These are phyloP conservation scores for Anastrepha obliqua DNA, from an alignment of 1,140 invertebrate species.

Conservation along the genomic window DNA sequence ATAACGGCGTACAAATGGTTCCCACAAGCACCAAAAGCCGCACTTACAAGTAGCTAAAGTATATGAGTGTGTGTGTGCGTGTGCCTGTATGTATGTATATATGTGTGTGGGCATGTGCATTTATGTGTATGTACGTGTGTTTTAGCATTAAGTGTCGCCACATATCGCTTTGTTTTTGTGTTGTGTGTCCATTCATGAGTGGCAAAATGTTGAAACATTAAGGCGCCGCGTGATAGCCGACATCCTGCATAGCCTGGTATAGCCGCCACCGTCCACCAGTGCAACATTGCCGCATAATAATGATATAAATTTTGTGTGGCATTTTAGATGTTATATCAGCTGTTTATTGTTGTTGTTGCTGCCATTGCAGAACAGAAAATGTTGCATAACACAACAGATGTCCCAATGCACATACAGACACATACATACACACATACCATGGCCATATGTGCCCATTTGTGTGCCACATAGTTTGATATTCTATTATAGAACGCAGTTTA, in stretches of 20 bases:
- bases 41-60: background rate
- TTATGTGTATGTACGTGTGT: background rate
- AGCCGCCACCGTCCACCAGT: constrained; percentile 1
- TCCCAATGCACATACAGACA: background rate
- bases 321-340: constrained; percentile 28
- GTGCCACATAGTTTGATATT: constrained; percentile 1
- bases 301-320: constrained; percentile 28
- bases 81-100: too few species aligned
- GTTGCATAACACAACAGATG: background rate
- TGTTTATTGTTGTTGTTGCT: constrained; percentile 16
- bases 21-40: background rate
- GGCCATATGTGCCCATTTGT: background rate
- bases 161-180: background rate
- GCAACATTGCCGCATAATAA: constrained; percentile 50
- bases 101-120: background rate
- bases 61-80: too few species aligned
- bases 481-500: background rate
- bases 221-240: background rate
- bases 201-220: constrained; percentile 4
- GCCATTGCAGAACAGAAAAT: background rate
- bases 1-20: constrained; percentile 48
- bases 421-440: background rate
- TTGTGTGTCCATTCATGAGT: background rate
- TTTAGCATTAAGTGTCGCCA: background rate
- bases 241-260: background rate